phyloP scores from a whole-genome alignment of 2,888 invertebrate genomes.

The Holacanthella duospinosa region DNA sequence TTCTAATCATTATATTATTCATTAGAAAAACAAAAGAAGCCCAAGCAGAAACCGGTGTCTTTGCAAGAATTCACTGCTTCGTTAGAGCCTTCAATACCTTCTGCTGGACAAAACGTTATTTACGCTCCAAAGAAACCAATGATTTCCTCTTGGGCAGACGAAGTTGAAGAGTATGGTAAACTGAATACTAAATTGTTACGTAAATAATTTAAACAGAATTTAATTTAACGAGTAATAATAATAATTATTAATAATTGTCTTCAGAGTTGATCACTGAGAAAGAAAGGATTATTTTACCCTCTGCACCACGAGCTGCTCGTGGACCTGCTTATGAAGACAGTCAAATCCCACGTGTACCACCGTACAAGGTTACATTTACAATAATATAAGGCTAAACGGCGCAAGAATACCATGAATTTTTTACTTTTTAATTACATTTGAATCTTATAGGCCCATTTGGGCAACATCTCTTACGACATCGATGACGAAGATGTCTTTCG shows the following conservation, averaged over 20 bases:
- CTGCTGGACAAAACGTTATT: slow-evolving; percentile 39
- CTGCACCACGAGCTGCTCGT: slow-evolving; percentile 78
- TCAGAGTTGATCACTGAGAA: slow-evolving; percentile 30
- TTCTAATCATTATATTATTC: neutral
- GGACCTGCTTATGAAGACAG: slow-evolving; percentile 66
- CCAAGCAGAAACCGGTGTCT: slow-evolving; percentile 69
- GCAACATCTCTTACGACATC: slow-evolving; percentile 86
- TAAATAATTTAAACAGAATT: neutral
- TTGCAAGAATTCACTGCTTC: slow-evolving; percentile 57
- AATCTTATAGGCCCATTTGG: slow-evolving; percentile 83
- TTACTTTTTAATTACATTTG: too few species aligned
- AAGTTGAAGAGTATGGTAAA: slow-evolving; percentile 59
- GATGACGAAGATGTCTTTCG: slow-evolving; percentile 70
- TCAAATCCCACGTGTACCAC: slow-evolving; percentile 69
- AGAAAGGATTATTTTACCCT: slow-evolving; percentile 62
- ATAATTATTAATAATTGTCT: neutral
- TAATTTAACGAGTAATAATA: neutral
- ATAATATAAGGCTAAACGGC: too few species aligned
- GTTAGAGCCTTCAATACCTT: slow-evolving; percentile 34
- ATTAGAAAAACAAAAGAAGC: slow-evolving; percentile 65
- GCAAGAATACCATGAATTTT: too few species aligned
- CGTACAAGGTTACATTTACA: too few species aligned
- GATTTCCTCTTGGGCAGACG: slow-evolving; percentile 58
- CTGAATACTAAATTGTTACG: too few species aligned
- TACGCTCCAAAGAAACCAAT: slow-evolving; percentile 33